Evolutionary conservation across 1,140 invertebrate species (phyloP).

Genomic region (Halesus radiatus): DNA sequence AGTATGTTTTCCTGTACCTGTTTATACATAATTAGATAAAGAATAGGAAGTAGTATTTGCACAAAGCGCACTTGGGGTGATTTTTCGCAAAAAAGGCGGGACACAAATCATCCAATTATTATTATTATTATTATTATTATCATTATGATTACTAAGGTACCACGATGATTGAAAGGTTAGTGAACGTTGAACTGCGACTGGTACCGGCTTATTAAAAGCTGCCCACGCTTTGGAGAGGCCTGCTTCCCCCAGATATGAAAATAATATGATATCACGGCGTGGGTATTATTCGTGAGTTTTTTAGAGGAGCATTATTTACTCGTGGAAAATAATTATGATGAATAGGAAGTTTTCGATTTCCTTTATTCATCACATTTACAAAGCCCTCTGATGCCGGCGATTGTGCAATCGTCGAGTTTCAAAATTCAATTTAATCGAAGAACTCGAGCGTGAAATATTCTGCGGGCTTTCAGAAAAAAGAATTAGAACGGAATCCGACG

Average conservation of each 20-base stretch:
- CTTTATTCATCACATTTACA: constrained; percentile 21
- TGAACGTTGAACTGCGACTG: no score
- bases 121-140: no score
- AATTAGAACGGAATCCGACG: constrained; percentile 18
- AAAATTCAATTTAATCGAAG: constrained; percentile 24
- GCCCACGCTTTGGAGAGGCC: background rate
- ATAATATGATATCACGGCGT: no score
- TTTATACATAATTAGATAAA: no score
- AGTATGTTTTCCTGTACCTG: no score
- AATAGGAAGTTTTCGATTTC: background rate
- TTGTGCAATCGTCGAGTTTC: constrained; percentile 24
- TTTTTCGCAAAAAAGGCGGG: no score
- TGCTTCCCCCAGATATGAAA: background rate
- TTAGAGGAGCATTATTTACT: background rate
- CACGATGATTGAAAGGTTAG: no score
- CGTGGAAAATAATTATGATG: background rate
- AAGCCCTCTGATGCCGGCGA: background rate
- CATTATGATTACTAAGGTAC: no score
- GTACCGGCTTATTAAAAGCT: background rate
- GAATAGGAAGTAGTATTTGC: no score
- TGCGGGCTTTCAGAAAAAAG: constrained; percentile 31
- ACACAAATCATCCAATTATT: no score
- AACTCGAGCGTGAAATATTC: constrained; percentile 31
- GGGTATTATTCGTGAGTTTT: no score
- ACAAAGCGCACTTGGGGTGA: no score